Evolutionary conservation across 2,888 invertebrate genomes (phyloP), one percentile per base, ranked within the genome.

Genomic region (Argyresthia goedartella): DNA sequence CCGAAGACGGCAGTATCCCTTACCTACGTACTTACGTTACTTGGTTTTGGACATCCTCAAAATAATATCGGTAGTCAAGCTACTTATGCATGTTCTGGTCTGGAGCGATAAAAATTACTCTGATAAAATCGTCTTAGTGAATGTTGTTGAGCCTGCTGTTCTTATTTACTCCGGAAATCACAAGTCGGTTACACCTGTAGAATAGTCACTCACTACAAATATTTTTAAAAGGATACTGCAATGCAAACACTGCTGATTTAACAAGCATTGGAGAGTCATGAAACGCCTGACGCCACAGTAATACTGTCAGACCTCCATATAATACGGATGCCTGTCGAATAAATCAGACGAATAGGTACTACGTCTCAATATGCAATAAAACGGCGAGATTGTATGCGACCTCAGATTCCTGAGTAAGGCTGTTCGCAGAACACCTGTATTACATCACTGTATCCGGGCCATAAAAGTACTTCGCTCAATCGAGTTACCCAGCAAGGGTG

Each of bases 361-460:
- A 80, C 76, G 76, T 81, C 80, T 81, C 85, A 86, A 85, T 84
- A 84, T 81, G 81, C 81, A 82, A 82, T 84, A 84, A 85, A 85
- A 78, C 25, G 50, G n/a, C 11, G 50, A 35, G 50, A 77, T 77
- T 70, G 77, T 76, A 79, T 73, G 73, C 71, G 78, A 77, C 76
- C 78, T 79, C 75, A 76, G 73, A n/a, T 13, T 73, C 72, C 66
- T 70, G 68, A 60, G 68, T 69, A 78, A 76, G 25, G 25, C 25
- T 25, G 80, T 78, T 69, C 81, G 73, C 71, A 72, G 74, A 75
- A 71, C 84, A 82, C 85, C 85, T 84, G 85, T 80, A 81, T 77
- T 74, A 76, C 75, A 85, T 81, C 82, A 84, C 79, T 72, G 77
- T 79, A 77, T 76, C 76, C 73, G 60, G 56, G 68, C 75, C 74